These are phyloP conservation scores for Girardinichthys multiradiatus DNA, from an alignment of 2,113 vertebrate genomes.

Conservation along the genomic window DNA sequence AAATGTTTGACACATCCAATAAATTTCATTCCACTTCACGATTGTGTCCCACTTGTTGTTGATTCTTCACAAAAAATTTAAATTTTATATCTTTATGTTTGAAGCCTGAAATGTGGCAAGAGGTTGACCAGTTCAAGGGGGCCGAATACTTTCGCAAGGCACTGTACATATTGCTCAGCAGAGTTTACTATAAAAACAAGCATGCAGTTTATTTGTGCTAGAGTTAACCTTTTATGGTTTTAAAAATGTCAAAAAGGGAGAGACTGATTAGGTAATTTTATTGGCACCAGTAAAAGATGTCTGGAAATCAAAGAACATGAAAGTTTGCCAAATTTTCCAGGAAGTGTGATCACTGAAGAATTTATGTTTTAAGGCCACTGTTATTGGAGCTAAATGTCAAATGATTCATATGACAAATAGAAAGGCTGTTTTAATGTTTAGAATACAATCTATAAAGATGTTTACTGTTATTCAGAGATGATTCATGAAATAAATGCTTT, in stretches of 20 bases:
- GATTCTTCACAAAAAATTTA: no score
- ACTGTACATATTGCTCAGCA: no score
- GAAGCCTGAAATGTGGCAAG: no score
- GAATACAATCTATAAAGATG: background rate
- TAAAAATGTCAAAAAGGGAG: background rate
- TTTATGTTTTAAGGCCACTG: background rate
- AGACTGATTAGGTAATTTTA: background rate
- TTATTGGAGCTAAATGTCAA: background rate
- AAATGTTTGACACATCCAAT: no score
- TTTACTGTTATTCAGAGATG: background rate
- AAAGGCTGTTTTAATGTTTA: background rate
- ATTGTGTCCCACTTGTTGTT: no score
- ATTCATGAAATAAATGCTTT: constrained; percentile 9
- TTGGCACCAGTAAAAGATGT: background rate
- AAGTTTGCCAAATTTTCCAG: background rate
- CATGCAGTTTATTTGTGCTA: background rate
- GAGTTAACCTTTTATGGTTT: background rate
- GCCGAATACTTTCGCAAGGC: no score
- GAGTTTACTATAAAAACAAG: no score
- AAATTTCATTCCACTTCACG: no score
- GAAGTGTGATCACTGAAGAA: background rate
- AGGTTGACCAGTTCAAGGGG: no score
- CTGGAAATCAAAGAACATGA: background rate
- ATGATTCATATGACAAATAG: background rate
- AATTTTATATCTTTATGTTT: no score